Conservation (phyloP, 2,888 invertebrate genomes). For the Drosophila suboccidentalis region DNA sequence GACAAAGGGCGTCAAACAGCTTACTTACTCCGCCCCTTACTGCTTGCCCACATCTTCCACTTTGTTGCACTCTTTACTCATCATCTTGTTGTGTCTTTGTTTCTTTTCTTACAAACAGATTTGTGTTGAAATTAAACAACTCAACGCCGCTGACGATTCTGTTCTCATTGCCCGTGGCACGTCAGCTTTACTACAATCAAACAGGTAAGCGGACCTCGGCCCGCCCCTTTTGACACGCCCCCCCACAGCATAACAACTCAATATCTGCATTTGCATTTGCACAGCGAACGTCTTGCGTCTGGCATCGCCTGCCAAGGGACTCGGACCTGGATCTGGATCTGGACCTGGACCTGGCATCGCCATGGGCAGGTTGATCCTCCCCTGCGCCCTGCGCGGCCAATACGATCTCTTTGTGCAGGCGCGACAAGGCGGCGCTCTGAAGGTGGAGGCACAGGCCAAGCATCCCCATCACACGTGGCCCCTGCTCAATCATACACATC, state of each 20-base stretch:
- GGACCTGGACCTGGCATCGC: constrained; percentile 26
- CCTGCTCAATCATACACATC: constrained; percentile 83
- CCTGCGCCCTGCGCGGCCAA: constrained; percentile 84
- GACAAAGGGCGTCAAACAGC: constrained; percentile 73
- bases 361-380: constrained; percentile 75
- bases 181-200: constrained; percentile 85
- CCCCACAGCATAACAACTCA: not conserved
- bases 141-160: constrained; percentile 84
- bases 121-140: constrained; percentile 82
- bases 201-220: constrained; percentile 77
- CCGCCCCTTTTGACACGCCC: not conserved
- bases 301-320: constrained; percentile 55
- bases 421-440: constrained; percentile 79
- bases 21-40: constrained; percentile 56
- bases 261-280: constrained; percentile 19
- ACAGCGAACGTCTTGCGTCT: constrained; percentile 82
- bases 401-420: constrained; percentile 85
- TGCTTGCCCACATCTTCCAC: not conserved
- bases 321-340: not conserved
- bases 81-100: constrained; percentile 11
- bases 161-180: constrained; percentile 83
- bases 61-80: constrained; percentile 25
- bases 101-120: constrained; percentile 72
- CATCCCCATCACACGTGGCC: constrained; percentile 85
- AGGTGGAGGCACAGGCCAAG: constrained; percentile 82